These are phyloP conservation scores for Hydrocynus forskahlii DNA, from an alignment of 2,797 vertebrate species.

Conservation along the genomic window DNA sequence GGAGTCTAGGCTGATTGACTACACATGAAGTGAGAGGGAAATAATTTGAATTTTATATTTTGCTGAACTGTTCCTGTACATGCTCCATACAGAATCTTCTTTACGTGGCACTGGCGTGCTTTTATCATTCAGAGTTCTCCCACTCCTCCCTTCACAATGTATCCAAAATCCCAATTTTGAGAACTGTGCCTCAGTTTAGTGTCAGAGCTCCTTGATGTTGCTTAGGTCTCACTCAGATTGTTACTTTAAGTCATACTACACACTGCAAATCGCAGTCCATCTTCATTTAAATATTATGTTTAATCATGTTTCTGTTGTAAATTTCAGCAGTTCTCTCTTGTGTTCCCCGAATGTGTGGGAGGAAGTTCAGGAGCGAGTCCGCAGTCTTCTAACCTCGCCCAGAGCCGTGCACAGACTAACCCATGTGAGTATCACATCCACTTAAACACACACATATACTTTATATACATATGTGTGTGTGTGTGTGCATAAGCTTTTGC, in stretches of 20 bases:
- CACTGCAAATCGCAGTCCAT: neutral
- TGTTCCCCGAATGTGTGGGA: slow-evolving; percentile 73
- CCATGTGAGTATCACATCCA: slow-evolving; percentile 70
- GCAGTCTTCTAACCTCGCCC: slow-evolving; percentile 77
- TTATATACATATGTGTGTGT: too few relatives aligned
- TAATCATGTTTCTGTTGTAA: slow-evolving; percentile 16
- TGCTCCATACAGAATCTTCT: neutral
- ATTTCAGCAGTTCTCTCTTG: slow-evolving; percentile 69
- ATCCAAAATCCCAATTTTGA: neutral
- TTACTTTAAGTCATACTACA: neutral
- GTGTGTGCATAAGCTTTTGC: too few relatives aligned
- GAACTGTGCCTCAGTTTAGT: neutral
- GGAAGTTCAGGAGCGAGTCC: slow-evolving; percentile 79
- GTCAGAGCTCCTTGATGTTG: neutral
- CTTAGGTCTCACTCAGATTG: neutral
- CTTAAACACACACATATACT: neutral
- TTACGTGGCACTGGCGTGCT: too few relatives aligned
- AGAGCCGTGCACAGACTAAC: slow-evolving; percentile 73
- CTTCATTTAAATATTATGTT: neutral
- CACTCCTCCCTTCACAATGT: neutral
- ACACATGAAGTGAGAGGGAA: too few relatives aligned
- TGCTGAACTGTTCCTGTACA: too few relatives aligned
- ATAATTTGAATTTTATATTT: too few relatives aligned
- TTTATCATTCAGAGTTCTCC: neutral
- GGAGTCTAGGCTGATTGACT: too few relatives aligned